These are phyloP conservation scores for Herpetotheres cachinnans DNA, from an alignment of 2,113 vertebrate species.

Conservation along the genomic window DNA sequence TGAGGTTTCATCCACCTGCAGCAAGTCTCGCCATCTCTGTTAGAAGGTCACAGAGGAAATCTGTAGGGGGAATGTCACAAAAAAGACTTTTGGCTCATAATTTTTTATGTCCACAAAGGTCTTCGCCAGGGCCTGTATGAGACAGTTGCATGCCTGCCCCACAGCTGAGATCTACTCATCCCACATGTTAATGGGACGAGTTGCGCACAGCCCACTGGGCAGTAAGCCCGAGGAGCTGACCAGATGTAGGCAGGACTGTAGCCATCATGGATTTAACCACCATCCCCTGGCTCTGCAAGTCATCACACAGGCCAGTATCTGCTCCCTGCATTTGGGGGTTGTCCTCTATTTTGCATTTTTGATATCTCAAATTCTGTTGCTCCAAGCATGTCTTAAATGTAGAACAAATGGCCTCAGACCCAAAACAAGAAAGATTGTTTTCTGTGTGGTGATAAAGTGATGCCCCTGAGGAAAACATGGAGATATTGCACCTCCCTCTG, in stretches of 20 bases:
- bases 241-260: background rate
- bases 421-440: background rate
- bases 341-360: background rate
- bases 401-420: background rate
- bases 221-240: background rate
- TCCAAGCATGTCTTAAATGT: background rate
- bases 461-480: background rate
- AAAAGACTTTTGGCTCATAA: background rate
- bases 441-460: background rate
- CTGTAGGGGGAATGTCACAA: background rate
- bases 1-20: background rate
- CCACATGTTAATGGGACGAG: background rate
- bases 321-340: background rate
- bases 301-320: background rate
- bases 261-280: background rate
- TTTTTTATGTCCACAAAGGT: background rate
- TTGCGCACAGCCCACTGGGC: background rate
- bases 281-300: background rate
- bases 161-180: background rate
- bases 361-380: background rate
- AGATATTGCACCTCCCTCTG: background rate
- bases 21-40: background rate
- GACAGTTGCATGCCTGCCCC: background rate
- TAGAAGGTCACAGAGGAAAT: background rate
- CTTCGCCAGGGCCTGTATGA: background rate